Evolutionary conservation across 1,140 invertebrate genomes (phyloP), one percentile per base, ranked within the genome.

Genomic region (Lepidurus arcticus): DNA sequence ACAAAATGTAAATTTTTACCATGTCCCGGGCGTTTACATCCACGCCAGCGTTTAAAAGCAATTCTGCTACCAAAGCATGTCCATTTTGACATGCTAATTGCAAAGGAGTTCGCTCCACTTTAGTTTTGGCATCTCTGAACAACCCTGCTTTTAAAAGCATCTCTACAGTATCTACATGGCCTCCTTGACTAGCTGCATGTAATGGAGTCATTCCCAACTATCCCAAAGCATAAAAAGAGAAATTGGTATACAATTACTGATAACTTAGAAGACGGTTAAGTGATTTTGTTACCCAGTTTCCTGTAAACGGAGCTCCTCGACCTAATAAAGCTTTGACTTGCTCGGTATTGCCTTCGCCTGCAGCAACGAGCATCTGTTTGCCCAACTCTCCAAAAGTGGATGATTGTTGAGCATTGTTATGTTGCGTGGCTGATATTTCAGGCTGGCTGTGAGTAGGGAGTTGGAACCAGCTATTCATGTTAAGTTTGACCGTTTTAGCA

Each of bases 101-200:
- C 45, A 98, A 85, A 73, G 95, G 92, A 34, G 96, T 97, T 82
- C 94, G 88, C 83, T 96, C 94, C 1, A 97, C 94, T 88, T 98
- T 98, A 16, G 94, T 97, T 81, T 92, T 89, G 5, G 93, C 91
- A 87, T 97, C 95, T 81, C 92, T 88, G 44, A 91, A 93, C 80
- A 96, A 93, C 73, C 95, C 95, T 44, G 93, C 93, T 80, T 91
- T 87, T 42, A 97, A 85, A 45, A 98, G 86, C 79, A 94, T 89
- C 81, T 94, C 91, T 79, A 92, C 94, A 75, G 93, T 93, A 80
- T 91, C 91, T 74, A 89, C 83, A 84, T 96, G 93, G 82, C 94
- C 94, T 85, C 91, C 90, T 84, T 91, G 90, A 13, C 94, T 92
- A 45, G 94, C 93, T 81, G 94, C 89, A 85, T 97, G 95, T 45